phyloP scores from a whole-genome alignment of 2,113 vertebrate genomes.

The Sturnira hondurensis region DNA sequence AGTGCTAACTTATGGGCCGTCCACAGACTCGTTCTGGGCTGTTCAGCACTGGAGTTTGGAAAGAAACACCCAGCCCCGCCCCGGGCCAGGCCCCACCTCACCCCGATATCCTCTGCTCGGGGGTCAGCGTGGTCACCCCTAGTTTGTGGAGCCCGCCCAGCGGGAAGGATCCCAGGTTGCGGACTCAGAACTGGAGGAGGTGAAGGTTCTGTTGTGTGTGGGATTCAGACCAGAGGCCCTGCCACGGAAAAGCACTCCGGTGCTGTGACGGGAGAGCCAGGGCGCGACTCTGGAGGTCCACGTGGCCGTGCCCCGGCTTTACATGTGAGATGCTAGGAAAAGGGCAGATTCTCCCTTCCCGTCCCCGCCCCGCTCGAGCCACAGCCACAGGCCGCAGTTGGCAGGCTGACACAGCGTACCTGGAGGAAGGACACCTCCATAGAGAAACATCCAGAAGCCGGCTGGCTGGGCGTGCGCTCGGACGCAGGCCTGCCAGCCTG shows the following conservation, averaged over 20 bases:
- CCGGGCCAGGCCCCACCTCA: rapidly evolving
- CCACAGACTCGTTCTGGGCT: background rate
- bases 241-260: background rate
- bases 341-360: background rate
- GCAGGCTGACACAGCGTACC: background rate
- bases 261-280: background rate
- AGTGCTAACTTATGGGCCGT: background rate
- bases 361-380: background rate
- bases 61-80: background rate
- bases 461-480: rapidly evolving
- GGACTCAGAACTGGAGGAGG: background rate
- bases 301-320: background rate
- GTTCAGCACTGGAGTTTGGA: background rate
- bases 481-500: background rate
- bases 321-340: background rate
- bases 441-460: background rate
- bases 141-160: background rate
- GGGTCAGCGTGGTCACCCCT: rapidly evolving
- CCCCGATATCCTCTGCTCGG: background rate
- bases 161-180: background rate
- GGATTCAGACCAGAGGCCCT: background rate
- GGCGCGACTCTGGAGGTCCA: background rate
- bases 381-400: background rate
- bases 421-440: background rate
- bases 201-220: background rate